phyloP scores from a whole-genome alignment of 1,140 invertebrate genomes.

The Eriocheir sinensis region DNA sequence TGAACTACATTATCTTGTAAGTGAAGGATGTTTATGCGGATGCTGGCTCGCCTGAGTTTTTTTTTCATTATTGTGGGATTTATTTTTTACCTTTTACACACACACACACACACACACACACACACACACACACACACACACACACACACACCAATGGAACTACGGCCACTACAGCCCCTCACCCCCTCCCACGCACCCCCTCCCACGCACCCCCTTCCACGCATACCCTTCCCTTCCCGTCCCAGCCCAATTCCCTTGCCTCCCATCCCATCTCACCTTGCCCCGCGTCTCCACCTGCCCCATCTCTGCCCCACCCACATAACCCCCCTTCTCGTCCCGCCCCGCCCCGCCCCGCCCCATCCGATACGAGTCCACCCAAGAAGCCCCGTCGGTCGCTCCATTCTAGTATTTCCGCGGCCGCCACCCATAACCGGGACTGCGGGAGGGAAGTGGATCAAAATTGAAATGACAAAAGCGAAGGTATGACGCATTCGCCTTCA shows the following conservation, averaged over 20 bases:
- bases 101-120: slow-evolving; percentile 3
- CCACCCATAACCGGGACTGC: neutral
- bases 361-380: neutral
- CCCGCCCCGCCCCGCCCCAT: neutral
- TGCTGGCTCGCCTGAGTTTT: too few relatives aligned
- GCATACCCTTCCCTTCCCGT: neutral
- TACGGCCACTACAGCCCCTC: too few relatives aligned
- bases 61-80: too few relatives aligned
- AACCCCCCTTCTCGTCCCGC: neutral
- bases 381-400: neutral
- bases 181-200: neutral
- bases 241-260: too few relatives aligned
- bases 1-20: neutral
- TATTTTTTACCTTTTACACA: neutral
- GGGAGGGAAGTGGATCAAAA: slow-evolving; percentile 51
- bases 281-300: neutral
- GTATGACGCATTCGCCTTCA: slow-evolving; percentile 33
- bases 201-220: neutral
- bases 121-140: neutral
- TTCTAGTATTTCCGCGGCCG: neutral
- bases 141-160: too few relatives aligned
- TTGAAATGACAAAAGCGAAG: slow-evolving; percentile 50
- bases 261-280: too few relatives aligned
- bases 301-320: neutral
- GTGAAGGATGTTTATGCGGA: neutral